phyloP scores from a whole-genome alignment of 2,888 invertebrate species.

The Hybos culiciformis region DNA sequence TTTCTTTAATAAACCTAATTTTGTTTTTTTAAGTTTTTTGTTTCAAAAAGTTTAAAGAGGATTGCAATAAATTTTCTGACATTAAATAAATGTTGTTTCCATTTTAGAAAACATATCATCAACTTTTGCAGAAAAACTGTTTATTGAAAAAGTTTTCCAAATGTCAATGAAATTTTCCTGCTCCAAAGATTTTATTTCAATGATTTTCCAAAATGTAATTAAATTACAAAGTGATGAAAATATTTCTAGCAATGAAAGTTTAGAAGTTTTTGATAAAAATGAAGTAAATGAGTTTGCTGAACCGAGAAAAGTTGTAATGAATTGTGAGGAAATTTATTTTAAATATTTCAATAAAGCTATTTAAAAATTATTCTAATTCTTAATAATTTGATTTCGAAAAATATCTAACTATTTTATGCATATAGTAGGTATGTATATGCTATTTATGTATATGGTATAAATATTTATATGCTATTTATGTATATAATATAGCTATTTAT shows the following conservation, averaged over 20 bases:
- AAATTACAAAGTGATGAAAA: not conserved
- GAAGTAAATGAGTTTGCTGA: conserved; percentile 30
- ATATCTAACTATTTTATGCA: not conserved
- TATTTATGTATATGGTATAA: not conserved
- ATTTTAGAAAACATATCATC: conserved; percentile 18
- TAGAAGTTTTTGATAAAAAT: conserved; percentile 28
- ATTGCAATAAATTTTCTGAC: too few relatives aligned
- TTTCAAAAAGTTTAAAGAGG: not conserved
- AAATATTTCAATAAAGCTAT: not conserved
- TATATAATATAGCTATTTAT: not conserved
- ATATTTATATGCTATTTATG: not conserved
- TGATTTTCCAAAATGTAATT: not conserved
- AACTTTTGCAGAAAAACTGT: conserved; percentile 21
- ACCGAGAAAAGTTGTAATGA: conserved; percentile 21
- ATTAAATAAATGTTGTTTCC: too few relatives aligned
- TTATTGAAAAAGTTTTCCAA: conserved; percentile 14
- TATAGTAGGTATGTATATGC: not conserved
- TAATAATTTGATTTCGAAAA: not conserved
- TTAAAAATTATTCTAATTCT: not conserved
- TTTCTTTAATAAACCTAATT: not conserved
- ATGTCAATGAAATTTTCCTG: not conserved
- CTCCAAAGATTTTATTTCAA: not conserved
- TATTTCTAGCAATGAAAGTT: not conserved
- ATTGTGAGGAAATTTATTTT: conserved; percentile 9
- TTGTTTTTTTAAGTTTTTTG: conserved; percentile 4